Conservation (phyloP, 2,888 invertebrate species). For the Acleris cristana region DNA sequence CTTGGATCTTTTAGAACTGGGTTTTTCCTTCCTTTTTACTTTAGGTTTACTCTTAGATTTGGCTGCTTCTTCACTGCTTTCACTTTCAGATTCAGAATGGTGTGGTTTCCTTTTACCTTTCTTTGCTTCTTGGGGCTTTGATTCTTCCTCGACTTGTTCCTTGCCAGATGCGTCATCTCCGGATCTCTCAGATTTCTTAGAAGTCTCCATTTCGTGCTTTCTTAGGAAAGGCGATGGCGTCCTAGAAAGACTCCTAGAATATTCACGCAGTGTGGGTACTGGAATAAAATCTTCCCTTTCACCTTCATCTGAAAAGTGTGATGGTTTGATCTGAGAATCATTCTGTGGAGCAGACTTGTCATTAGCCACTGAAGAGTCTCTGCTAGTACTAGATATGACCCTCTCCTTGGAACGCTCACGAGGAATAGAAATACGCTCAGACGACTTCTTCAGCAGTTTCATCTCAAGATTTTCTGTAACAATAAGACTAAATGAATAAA, state of each 20-base stretch:
- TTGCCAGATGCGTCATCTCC: constrained; percentile 74
- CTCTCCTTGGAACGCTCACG: constrained; percentile 59
- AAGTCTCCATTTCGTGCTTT: constrained; percentile 83
- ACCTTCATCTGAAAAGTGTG: constrained; percentile 72
- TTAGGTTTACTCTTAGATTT: constrained; percentile 77
- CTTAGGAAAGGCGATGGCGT: constrained; percentile 94
- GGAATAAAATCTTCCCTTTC: constrained; percentile 71
- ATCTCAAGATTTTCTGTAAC: constrained; percentile 65
- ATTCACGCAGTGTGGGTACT: constrained; percentile 76
- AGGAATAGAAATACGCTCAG: constrained; percentile 66
- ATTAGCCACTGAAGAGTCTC: constrained; percentile 74
- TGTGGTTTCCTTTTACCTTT: constrained; percentile 82
- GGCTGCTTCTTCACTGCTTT: constrained; percentile 70
- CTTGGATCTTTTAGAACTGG: constrained; percentile 82
- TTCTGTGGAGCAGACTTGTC: constrained; percentile 65
- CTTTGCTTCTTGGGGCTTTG: constrained; percentile 64
- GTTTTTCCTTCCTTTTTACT: constrained; percentile 80
- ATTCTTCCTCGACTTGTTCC: constrained; percentile 75
- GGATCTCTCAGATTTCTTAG: constrained; percentile 74
- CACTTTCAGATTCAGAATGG: constrained; percentile 77
- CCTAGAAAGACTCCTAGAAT: constrained; percentile 91
- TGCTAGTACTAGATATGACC: constrained; percentile 76
- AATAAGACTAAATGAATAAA: constrained; percentile 28
- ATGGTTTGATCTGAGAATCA: constrained; percentile 59
- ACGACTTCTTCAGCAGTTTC: constrained; percentile 66